Evolutionary conservation across 2,113 vertebrate species (phyloP), one percentile per base, ranked within the genome.

Genomic region (Solea solea): DNA sequence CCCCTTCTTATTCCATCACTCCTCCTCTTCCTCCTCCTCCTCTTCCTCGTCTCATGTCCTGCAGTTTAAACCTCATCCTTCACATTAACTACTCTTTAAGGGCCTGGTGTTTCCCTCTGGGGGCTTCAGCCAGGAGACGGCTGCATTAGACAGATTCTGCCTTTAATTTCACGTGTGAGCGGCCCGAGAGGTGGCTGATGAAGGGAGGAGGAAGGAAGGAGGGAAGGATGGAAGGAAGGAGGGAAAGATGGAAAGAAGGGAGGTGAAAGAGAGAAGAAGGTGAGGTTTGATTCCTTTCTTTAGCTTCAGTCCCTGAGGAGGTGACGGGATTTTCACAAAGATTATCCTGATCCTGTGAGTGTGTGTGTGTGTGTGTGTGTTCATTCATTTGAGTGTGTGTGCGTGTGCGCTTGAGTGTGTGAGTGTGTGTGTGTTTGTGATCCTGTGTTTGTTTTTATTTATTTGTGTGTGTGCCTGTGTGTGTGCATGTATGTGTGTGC

Each of bases 111-210:
- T 77, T 84, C 75, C 74, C 81, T 80, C 58, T 14, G 53, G 59
- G 74, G 73, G 78, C 75, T 51, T 69, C 63, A 44, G 5, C 65
- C 56, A 51, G 83, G 86, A 77, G 74, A 81, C 59, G 75, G 65
- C 71, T 61, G 88, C 91, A 92, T 94, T 93, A 93, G 88, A 89
- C 78, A 83, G 83, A 80, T 75, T 86, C 86, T 91, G 84, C 80
- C 86, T 93, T 93, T 93, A 92, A 94, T 93, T 94, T 93, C 92
- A 93, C 91, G 89, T 91, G 88, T 93, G 91, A 90, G 88, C 85
- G 89, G 86, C 69, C 76, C 74, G 56, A 82, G 73, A 34, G 49
- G 67, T 48, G 83, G 80, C 74, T 85, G 75, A 74, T 74, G 82
- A 82, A 80, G 87, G 78, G 77, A 76, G 65, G 74, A n/a, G 42